Conservation (phyloP, 2,113 vertebrate species). For the Brachypteracias leptosomus region DNA sequence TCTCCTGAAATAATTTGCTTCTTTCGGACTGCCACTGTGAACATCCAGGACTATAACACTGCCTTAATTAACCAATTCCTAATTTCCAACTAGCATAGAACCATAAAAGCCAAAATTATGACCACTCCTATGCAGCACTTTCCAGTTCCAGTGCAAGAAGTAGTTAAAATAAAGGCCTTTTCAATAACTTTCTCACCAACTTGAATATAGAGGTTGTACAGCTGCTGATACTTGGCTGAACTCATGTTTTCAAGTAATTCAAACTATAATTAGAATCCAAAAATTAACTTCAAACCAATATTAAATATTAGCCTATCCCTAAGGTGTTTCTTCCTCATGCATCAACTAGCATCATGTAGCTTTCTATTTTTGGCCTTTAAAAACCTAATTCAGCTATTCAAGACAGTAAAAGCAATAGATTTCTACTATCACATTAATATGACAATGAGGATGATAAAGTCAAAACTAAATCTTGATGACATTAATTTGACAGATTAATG, state of each 20-base stretch:
- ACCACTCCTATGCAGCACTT: neutral
- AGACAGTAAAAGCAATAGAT: neutral
- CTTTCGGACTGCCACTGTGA: neutral
- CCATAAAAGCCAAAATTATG: neutral
- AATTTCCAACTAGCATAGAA: neutral
- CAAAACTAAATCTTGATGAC: neutral
- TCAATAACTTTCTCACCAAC: neutral
- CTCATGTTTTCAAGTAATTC: neutral
- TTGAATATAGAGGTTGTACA: neutral
- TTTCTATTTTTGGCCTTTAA: neutral
- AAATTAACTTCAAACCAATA: neutral
- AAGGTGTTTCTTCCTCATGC: neutral
- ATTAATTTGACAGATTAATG: neutral
- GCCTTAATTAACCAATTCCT: neutral
- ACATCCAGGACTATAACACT: neutral
- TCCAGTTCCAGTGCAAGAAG: neutral
- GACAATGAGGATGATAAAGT: neutral
- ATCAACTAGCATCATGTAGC: neutral
- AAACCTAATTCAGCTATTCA: neutral
- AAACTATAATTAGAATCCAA: neutral
- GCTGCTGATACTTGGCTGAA: neutral
- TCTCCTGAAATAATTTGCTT: neutral
- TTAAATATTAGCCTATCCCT: conserved; percentile 1
- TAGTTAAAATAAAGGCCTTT: neutral
- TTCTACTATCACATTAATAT: neutral